Conservation (phyloP, 2,888 invertebrate species). For the Hirtodrosophila cameraria region DNA sequence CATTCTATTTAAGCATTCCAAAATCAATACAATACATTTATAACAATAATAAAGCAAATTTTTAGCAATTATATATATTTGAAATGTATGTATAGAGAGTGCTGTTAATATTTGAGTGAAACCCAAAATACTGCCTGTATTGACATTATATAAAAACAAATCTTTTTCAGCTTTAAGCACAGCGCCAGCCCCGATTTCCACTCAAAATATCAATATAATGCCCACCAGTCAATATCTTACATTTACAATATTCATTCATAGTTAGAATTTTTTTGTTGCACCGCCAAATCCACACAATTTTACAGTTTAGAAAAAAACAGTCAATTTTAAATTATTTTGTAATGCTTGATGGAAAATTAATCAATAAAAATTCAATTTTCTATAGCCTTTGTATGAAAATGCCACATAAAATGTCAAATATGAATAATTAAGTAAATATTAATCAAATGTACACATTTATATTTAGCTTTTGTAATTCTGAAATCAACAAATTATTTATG, state of each 20-base stretch:
- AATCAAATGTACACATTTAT: constrained; percentile 40
- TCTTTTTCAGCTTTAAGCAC: constrained; percentile 20
- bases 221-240: constrained; percentile 62
- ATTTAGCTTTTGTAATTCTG: constrained; percentile 65
- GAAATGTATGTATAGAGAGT: constrained; percentile 1
- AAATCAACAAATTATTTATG: constrained; percentile 43
- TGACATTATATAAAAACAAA: constrained; percentile 3
- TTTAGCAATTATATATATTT: constrained; percentile 43
- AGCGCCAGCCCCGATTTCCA: constrained; percentile 3
- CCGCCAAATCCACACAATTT: background rate
- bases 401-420: constrained; percentile 8
- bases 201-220: constrained; percentile 31
- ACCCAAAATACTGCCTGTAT: constrained; percentile 47
- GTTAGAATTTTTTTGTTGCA: constrained; percentile 18
- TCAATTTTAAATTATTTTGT: constrained; percentile 30
- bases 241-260: constrained; percentile 13
- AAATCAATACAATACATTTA: constrained; percentile 24
- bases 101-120: constrained; percentile 9
- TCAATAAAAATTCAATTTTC: constrained; percentile 31
- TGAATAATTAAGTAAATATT: constrained; percentile 8
- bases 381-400: constrained; percentile 60
- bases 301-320: constrained; percentile 6
- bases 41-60: constrained; percentile 41
- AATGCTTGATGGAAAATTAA: constrained; percentile 40
- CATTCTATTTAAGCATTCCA: constrained; percentile 54